Percentiles rank a stretch among this genome's conserved stretches.
Evolutionary conservation across 2,888 invertebrate species (phyloP).

Genomic region (Cosmia trapezina): DNA sequence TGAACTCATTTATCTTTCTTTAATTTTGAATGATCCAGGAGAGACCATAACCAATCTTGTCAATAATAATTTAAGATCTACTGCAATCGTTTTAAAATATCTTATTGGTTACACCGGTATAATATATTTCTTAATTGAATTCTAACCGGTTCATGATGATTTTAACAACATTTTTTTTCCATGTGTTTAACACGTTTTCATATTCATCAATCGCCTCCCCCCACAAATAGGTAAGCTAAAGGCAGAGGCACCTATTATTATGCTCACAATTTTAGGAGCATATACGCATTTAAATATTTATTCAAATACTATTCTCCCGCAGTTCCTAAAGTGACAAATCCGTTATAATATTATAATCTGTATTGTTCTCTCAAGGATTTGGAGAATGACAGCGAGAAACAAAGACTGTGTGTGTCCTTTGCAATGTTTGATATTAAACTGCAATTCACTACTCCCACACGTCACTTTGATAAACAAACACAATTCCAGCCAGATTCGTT

Average conservation of each 20-base stretch:
- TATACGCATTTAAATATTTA: slow-evolving; percentile 12
- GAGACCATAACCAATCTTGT: neutral
- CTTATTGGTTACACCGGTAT: neutral
- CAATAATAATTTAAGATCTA: neutral
- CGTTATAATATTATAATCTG: slow-evolving; percentile 3
- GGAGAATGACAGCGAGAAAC: slow-evolving; percentile 51
- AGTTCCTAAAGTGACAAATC: slow-evolving; percentile 26
- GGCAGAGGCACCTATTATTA: neutral
- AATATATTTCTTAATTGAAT: neutral
- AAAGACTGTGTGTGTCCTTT: slow-evolving; percentile 61
- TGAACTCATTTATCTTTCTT: slow-evolving; percentile 5
- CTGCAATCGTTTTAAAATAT: neutral
- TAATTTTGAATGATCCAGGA: slow-evolving; percentile 1
- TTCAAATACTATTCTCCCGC: slow-evolving; percentile 16
- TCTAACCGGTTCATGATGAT: neutral
- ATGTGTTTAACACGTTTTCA: neutral
- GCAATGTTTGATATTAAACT: slow-evolving; percentile 63
- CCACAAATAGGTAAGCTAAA: neutral
- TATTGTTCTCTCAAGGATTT: slow-evolving; percentile 45
- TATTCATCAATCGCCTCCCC: neutral
- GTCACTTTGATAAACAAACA: slow-evolving; percentile 43
- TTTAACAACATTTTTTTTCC: no score
- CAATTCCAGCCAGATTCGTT: slow-evolving; percentile 13
- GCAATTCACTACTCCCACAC: slow-evolving; percentile 67
- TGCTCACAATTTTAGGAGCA: neutral